Base-by-base conservation (phyloP, 1,140 invertebrate species). In the Papilio polyxenes region DNA sequence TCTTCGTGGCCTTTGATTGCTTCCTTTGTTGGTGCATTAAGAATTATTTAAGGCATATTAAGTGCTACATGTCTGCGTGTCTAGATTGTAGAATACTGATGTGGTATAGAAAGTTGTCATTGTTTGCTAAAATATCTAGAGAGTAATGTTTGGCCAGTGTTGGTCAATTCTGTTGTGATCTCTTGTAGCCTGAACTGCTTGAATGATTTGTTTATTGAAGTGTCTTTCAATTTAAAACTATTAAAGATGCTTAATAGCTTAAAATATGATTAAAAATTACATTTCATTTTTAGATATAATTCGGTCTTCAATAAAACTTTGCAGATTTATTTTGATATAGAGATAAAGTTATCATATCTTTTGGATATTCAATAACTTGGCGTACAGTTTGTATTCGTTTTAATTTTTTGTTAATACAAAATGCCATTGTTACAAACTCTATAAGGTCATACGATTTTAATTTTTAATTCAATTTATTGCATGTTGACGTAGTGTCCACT, bases 391-490 rank as follows among this genome's bases (percentile, higher is more conserved):
- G 62, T 31, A 13, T 37, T 65, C 0, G 2, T 11, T 31, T 65
- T 11, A 65, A 23, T 6, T 31, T 65, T 72, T 72, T 59, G n/a
- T 59, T n/a, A 75, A 77, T 23, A 53, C 75, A 77, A 77, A 77
- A 9, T 56, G 17, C 75, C 75, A 77, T 77, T 77, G 75, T 77
- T 53, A 48, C 8, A 49, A 17, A 53, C 48, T 51, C 23, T 53
- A 53, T 53, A 53, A 20, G 44, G 48, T 20, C 20, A 77, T 81
- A 56, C 79, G 72, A 81, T 81, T 83, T 83, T 81, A 83, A 81
- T 81, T 83, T 80, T 79, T 48, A 78, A 85, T 83, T 77, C 80
- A 56, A 83, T 83, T 75, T 75, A 75, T 75, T 75, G 74, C 40
- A 75, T 49, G 74, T 75, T 75, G 74, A 53, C 23, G 75, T n/a